phyloP scores from a whole-genome alignment of 2,888 invertebrate genomes.

The Ischnus inquisitorius region DNA sequence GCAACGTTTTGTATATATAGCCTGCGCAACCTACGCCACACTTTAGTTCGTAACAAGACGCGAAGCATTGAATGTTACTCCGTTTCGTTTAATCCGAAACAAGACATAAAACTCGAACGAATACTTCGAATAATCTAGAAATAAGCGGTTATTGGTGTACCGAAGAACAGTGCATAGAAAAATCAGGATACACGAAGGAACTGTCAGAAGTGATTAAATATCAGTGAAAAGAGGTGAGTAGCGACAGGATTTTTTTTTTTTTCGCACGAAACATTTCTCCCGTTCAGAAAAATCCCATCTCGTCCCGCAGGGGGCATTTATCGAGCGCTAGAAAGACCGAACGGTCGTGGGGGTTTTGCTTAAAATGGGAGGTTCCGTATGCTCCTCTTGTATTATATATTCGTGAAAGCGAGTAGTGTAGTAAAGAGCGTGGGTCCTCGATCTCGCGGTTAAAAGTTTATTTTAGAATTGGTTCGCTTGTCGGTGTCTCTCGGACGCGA shows the following conservation, averaged over 20 bases:
- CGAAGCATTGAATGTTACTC: constrained; percentile 45
- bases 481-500: constrained; percentile 25
- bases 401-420: constrained; percentile 31
- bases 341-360: constrained; percentile 10
- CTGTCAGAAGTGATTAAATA: constrained; percentile 22
- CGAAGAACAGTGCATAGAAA: neutral
- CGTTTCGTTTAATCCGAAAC: constrained; percentile 18
- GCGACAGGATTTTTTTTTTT: constrained; percentile 22
- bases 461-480: constrained; percentile 62
- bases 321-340: constrained; percentile 12
- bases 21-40: constrained; percentile 86
- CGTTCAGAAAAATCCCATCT: neutral
- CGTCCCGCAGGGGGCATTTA: neutral
- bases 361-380: constrained; percentile 48
- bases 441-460: constrained; percentile 54
- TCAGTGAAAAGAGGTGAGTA: constrained; percentile 50
- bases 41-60: constrained; percentile 82
- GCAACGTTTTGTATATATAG: constrained; percentile 87
- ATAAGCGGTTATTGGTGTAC: constrained; percentile 10
- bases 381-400: constrained; percentile 9
- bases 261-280: neutral
- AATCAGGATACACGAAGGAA: constrained; percentile 19
- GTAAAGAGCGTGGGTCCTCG: constrained; percentile 49
- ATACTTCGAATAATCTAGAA: constrained; percentile 31
- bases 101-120: constrained; percentile 23